phyloP scores from a whole-genome alignment of 2,113 vertebrate species.

The Dermatemys mawii region DNA sequence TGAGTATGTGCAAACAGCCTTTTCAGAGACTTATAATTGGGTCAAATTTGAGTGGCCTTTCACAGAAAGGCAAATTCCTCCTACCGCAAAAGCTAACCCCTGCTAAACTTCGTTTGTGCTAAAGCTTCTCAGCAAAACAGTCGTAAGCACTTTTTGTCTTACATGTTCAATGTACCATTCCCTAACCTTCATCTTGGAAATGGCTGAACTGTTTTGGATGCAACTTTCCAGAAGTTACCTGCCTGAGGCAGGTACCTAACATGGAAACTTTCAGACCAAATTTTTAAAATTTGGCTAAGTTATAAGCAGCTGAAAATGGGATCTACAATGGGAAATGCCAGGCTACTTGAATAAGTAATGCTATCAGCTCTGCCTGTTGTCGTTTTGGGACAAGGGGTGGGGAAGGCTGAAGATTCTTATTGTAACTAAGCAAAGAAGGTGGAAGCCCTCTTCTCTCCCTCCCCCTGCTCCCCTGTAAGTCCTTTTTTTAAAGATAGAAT shows the following conservation, averaged over 20 bases:
- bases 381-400: neutral
- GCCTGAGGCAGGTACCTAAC: neutral
- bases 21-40: too few relatives aligned
- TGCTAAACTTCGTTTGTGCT: too few relatives aligned
- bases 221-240: neutral
- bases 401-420: neutral
- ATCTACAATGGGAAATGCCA: neutral
- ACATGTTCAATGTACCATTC: neutral
- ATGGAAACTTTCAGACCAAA: neutral
- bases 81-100: too few relatives aligned
- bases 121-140: too few relatives aligned
- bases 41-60: too few relatives aligned
- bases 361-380: neutral
- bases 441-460: rapidly evolving
- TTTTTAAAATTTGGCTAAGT: neutral
- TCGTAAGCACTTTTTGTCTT: too few relatives aligned
- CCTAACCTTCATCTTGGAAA: neutral
- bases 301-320: neutral
- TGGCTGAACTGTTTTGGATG: neutral
- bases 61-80: too few relatives aligned
- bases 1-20: too few relatives aligned
- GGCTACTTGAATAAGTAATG: neutral
- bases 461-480: too few relatives aligned
- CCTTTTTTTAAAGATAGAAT: neutral
- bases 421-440: neutral